Conservation (phyloP, 2,888 invertebrate genomes). For the Adela reaumurella region DNA sequence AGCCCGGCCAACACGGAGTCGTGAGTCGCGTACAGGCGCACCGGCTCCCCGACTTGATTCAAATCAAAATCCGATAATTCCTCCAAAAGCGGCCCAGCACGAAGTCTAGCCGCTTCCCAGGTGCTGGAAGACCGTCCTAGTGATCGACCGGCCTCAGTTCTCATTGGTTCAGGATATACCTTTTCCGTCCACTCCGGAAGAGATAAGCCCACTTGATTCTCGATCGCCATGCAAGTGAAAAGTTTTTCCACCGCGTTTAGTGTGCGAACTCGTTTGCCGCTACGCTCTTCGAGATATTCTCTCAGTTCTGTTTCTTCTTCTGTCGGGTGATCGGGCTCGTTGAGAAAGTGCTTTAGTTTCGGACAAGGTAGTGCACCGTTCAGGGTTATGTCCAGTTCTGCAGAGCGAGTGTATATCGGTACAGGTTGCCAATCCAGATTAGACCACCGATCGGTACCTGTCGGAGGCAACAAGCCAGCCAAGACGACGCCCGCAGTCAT, state of each 20-base stretch:
- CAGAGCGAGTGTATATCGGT: background rate
- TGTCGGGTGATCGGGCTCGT: background rate
- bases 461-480: background rate
- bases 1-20: background rate
- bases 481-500: background rate
- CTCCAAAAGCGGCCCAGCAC: background rate
- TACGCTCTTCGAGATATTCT: background rate
- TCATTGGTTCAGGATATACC: background rate
- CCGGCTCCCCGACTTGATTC: too few species aligned
- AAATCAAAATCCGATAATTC: background rate
- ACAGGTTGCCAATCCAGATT: background rate
- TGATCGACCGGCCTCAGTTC: background rate
- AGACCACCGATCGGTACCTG: background rate
- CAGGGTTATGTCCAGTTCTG: background rate
- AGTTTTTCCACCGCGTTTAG: background rate
- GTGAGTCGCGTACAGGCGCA: slow-evolving; percentile 1
- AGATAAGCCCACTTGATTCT: background rate
- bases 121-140: background rate
- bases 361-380: background rate
- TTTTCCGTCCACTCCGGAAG: background rate
- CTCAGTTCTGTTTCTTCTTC: background rate
- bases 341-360: background rate
- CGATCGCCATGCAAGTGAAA: slow-evolving; percentile 1
- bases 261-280: background rate
- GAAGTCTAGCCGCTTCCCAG: background rate